Conservation (phyloP, 2,113 vertebrate genomes). For the Leptocoma aspasia region DNA sequence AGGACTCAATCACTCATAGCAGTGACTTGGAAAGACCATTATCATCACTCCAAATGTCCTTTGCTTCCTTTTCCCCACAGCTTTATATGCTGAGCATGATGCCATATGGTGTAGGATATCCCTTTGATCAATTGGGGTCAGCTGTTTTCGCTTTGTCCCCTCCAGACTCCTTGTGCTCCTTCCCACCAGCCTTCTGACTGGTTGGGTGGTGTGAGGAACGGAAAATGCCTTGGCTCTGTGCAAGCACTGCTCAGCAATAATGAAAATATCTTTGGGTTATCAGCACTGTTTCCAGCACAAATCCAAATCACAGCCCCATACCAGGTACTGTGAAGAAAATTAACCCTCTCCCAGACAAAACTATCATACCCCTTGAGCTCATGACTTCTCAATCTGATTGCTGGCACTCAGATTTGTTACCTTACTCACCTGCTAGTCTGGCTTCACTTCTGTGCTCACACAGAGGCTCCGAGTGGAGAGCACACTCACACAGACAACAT, state of each 20-base stretch:
- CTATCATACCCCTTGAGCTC: background rate
- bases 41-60: accelerated
- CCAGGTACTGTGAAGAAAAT: background rate
- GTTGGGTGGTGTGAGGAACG: background rate
- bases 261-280: background rate
- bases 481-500: background rate
- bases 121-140: accelerated
- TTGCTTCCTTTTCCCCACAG: background rate
- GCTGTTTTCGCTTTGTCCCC: background rate
- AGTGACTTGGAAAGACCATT: background rate
- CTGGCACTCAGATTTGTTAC: background rate
- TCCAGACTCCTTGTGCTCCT: background rate
- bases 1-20: background rate
- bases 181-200: background rate
- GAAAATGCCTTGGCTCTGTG: background rate
- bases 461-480: background rate
- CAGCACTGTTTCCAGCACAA: background rate
- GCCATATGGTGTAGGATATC: background rate
- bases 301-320: background rate
- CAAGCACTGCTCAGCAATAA: background rate
- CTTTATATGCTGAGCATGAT: background rate
- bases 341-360: background rate
- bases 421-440: background rate
- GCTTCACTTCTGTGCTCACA: background rate
- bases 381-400: background rate